Conservation (phyloP, 2,113 vertebrate species). For the Mustela nigripes region DNA sequence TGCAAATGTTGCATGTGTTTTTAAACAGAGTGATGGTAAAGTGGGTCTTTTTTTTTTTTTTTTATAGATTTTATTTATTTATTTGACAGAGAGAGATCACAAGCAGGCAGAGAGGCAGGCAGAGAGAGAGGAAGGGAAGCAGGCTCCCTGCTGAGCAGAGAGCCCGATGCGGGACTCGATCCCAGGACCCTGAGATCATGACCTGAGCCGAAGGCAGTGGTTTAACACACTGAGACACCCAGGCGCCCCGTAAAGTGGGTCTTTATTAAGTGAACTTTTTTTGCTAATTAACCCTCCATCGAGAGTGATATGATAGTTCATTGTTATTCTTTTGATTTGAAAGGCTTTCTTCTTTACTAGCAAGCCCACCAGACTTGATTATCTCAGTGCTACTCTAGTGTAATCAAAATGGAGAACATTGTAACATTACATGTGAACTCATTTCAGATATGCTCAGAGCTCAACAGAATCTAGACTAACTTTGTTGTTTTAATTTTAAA, state of each 20-base stretch:
- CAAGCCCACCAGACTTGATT: neutral
- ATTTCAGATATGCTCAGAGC: neutral
- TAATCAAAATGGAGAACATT: neutral
- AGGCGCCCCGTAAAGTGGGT: neutral
- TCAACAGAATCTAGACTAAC: neutral
- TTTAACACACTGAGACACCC: too few species aligned
- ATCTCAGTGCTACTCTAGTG: neutral
- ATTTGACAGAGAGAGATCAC: too few species aligned
- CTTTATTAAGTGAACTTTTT: slow-evolving; percentile 59
- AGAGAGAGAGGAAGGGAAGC: too few species aligned
- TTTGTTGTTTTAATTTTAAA: slow-evolving; percentile 11
- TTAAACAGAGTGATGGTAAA: slow-evolving; percentile 32
- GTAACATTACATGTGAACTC: neutral
- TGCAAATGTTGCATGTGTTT: neutral
- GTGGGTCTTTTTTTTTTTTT: neutral
- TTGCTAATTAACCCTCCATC: neutral
- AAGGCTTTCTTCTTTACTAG: neutral
- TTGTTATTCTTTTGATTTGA: neutral
- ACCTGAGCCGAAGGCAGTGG: too few species aligned
- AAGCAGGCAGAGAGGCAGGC: too few species aligned
- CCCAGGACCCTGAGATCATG: too few species aligned
- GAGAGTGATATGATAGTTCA: neutral
- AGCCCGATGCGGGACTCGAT: too few species aligned
- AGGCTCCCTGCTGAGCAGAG: too few species aligned
- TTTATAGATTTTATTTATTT: too few species aligned